Evolutionary conservation across 1,140 invertebrate genomes (phyloP).

Genomic region (Sesamia nonagrioides): DNA sequence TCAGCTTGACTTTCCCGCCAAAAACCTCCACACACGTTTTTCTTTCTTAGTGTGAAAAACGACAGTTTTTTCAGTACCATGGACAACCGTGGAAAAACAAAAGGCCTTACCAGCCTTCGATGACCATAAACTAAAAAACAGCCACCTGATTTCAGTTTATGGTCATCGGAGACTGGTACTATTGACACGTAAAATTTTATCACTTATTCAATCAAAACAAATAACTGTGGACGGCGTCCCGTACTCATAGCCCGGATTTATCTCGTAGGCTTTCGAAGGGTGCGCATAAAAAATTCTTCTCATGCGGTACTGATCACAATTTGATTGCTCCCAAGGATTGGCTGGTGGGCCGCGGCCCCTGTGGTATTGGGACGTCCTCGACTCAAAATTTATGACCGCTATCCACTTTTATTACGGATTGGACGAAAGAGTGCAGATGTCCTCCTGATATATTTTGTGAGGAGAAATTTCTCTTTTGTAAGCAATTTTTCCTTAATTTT

Average conservation of each 20-base stretch:
- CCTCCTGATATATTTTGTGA: slow-evolving; percentile 50
- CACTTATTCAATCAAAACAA: slow-evolving; percentile 54
- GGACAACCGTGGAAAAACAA: too few species aligned
- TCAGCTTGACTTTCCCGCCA: too few species aligned
- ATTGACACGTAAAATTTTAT: slow-evolving; percentile 50
- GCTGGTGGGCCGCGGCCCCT: slow-evolving; percentile 43
- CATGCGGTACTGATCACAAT: slow-evolving; percentile 70
- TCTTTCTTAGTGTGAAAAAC: too few species aligned
- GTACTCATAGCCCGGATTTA: slow-evolving; percentile 55
- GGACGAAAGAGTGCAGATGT: slow-evolving; percentile 65
- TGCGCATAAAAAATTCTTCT: slow-evolving; percentile 70
- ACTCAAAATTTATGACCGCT: slow-evolving; percentile 67
- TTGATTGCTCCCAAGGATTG: slow-evolving; percentile 66
- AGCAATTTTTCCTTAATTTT: slow-evolving; percentile 50
- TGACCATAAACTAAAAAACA: too few species aligned
- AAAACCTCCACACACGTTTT: too few species aligned
- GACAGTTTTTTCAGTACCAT: too few species aligned
- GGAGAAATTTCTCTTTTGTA: slow-evolving; percentile 38
- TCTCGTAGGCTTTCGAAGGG: slow-evolving; percentile 64
- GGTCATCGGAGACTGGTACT: too few species aligned
- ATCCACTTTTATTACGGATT: slow-evolving; percentile 75
- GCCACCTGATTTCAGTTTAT: too few species aligned
- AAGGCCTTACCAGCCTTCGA: too few species aligned
- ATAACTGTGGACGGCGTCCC: slow-evolving; percentile 41
- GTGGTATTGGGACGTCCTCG: slow-evolving; percentile 59